A percentile compares a stretch with the other conserved stretches of the same genome.
Evolutionary conservation across 2,888 invertebrate species (phyloP).

Genomic region (Amphimallon solstitiale): DNA sequence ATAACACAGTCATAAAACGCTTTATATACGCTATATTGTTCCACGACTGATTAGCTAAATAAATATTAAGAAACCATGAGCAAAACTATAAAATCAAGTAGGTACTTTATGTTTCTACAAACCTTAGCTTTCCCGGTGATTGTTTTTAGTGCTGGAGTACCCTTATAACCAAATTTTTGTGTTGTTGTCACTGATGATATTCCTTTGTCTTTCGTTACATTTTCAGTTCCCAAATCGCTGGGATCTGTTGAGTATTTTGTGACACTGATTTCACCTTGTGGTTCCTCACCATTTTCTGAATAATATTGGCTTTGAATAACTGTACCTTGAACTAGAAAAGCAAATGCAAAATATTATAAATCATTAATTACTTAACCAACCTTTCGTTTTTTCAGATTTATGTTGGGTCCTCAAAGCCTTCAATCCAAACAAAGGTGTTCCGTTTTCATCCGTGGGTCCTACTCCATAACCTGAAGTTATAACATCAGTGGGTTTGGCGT

Average conservation of each 20-base stretch:
- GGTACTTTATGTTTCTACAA: not conserved
- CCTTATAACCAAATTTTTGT: slow-evolving; percentile 60
- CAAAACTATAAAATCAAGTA: no score
- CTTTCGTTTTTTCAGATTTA: slow-evolving; percentile 63
- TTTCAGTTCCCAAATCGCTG: slow-evolving; percentile 62
- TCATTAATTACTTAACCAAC: slow-evolving; percentile 23
- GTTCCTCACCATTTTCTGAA: slow-evolving; percentile 75
- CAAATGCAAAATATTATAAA: slow-evolving; percentile 28
- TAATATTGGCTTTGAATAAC: slow-evolving; percentile 75
- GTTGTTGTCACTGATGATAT: slow-evolving; percentile 60
- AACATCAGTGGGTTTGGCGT: slow-evolving; percentile 68
- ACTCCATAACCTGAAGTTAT: slow-evolving; percentile 86
- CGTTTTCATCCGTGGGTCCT: slow-evolving; percentile 84
- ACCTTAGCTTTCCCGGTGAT: slow-evolving; percentile 51
- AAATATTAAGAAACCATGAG: no score
- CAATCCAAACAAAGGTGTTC: slow-evolving; percentile 81
- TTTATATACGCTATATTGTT: no score
- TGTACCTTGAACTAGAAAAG: slow-evolving; percentile 76
- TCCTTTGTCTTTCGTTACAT: slow-evolving; percentile 49
- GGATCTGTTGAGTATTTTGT: slow-evolving; percentile 77
- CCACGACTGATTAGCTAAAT: no score
- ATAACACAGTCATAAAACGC: no score
- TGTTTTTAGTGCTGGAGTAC: slow-evolving; percentile 55
- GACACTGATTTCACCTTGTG: slow-evolving; percentile 75
- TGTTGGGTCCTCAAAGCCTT: slow-evolving; percentile 73